A percentile compares a stretch with the other conserved stretches of the same genome.
Conservation (phyloP, 2,888 invertebrate species). For the Cetonia aurata region DNA sequence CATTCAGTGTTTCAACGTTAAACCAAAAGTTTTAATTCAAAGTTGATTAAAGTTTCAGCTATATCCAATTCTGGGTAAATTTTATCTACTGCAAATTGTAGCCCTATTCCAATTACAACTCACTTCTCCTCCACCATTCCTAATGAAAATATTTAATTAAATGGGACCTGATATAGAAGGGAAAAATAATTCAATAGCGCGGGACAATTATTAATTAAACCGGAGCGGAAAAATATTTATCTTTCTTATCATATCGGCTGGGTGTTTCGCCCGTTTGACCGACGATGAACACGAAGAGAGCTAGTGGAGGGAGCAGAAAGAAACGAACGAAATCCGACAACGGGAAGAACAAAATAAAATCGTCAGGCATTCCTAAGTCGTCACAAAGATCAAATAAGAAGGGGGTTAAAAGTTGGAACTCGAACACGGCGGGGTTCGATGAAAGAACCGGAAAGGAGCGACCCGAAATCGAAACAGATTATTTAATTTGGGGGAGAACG, state of each 20-base stretch:
- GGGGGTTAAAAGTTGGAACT: constrained; percentile 18
- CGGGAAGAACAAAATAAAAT: constrained; percentile 30
- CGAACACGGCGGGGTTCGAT: not conserved
- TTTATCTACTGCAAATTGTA: too few species aligned
- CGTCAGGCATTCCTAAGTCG: constrained; percentile 24
- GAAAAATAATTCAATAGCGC: constrained; percentile 5
- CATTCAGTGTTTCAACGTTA: too few species aligned
- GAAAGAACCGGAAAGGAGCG: constrained; percentile 13
- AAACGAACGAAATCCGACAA: constrained; percentile 18
- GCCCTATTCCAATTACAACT: too few species aligned
- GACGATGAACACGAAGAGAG: too few species aligned
- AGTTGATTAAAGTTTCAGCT: too few species aligned
- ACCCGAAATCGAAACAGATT: constrained; percentile 37
- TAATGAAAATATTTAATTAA: constrained; percentile 37
- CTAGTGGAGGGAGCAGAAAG: not conserved
- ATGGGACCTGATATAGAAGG: constrained; percentile 23
- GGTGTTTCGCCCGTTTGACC: not conserved
- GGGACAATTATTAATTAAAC: constrained; percentile 35
- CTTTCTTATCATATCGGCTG: constrained; percentile 18
- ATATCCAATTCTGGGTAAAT: too few species aligned
- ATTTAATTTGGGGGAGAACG: constrained; percentile 38
- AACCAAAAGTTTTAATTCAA: too few species aligned
- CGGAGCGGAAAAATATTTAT: constrained; percentile 31
- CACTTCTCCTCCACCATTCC: constrained; percentile 7
- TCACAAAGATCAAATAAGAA: constrained; percentile 38